Base-by-base conservation (phyloP, 53 echinoderm and acorn worm species). In the Crossaster papposus region DNA sequence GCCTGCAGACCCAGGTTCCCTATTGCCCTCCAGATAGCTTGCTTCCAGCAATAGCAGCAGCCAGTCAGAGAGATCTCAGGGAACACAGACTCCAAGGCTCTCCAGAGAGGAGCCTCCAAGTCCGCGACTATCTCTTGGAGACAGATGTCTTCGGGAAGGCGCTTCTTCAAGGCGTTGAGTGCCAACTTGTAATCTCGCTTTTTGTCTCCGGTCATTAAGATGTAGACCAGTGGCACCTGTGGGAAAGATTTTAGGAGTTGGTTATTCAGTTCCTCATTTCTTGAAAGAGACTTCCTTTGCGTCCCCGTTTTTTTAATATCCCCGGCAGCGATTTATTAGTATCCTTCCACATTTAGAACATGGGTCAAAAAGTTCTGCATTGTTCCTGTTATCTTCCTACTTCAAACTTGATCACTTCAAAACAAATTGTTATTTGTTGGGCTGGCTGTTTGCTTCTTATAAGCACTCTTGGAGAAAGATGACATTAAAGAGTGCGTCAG, bases 81-180 rank as follows among this genome's bases (percentile, higher is more conserved):
- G 22, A 85, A 93, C 2, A 91, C 68, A 1, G 34, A 23, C 50
- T 54, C 51, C 9, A 86, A 18, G 20, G 90, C 90, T 32, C 18
- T 2, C 90, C 93, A 93, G 64, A 93, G 71, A 15, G 86, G 62
- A 22, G 50, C 36, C 81, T 90, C 93, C n/a, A 93, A 93, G 38
- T 90, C 90, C 12, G 83, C 71, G 31, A 92, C 4, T 11, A 90
- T 77, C 26, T 89, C 64, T 17, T 15, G 30, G 14, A 92, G 33
- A 14, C 81, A 54, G 35, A 72, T 30, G n/a, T 51, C 51, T 8
- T 12, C 18, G 0, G 90, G 80, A 1, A 92, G 68, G 23, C 81
- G 75, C 11, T 64, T 22, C 35, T 23, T 14, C 33, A 90, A 14
- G 35, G 90, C 90, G 12, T 22, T n/a, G 5, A 92, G 37, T 2